phyloP scores from a whole-genome alignment of 2,888 invertebrate genomes.

The Morinoia aosen region DNA sequence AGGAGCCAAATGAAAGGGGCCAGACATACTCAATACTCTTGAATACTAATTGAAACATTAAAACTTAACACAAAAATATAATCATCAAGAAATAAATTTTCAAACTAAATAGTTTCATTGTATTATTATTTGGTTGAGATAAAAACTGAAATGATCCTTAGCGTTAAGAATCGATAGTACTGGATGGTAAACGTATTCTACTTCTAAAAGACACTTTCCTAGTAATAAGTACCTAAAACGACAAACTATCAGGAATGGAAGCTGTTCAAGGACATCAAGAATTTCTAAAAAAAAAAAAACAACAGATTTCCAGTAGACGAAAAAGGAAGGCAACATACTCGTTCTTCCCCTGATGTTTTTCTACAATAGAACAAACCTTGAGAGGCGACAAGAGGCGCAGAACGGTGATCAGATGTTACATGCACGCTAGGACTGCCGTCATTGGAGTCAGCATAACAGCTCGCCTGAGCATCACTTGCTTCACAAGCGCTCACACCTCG shows the following conservation, averaged over 20 bases:
- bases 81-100: not conserved
- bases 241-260: not conserved
- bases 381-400: not conserved
- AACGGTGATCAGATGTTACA: not conserved
- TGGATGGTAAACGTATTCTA: not conserved
- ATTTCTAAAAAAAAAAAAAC: not conserved
- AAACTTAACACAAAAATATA: not conserved
- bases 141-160: not conserved
- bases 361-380: not conserved
- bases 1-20: too few species aligned
- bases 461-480: not conserved
- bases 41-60: too few species aligned
- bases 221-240: not conserved
- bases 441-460: not conserved
- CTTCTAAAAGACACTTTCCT: not conserved
- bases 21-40: too few species aligned
- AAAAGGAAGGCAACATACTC: too few species aligned
- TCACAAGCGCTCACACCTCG: conserved; percentile 5
- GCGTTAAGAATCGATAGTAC: not conserved
- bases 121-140: not conserved
- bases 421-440: not conserved
- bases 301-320: not conserved
- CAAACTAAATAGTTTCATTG: not conserved
- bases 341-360: not conserved
- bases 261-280: not conserved